Evolutionary conservation across 2,888 invertebrate genomes (phyloP).

Genomic region (Carcina quercana): DNA sequence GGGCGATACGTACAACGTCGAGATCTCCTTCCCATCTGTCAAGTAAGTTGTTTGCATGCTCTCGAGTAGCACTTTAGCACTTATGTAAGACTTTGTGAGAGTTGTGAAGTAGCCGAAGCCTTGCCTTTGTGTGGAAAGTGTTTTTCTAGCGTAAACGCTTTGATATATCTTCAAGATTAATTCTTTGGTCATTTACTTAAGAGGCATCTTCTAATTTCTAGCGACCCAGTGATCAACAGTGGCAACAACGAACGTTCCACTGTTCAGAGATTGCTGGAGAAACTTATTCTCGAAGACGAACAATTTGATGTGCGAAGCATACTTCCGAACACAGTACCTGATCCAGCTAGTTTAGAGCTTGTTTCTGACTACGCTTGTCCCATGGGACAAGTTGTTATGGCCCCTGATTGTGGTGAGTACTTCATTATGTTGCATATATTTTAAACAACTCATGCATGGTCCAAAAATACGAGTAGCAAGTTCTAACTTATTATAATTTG

Average conservation of each 20-base stretch:
- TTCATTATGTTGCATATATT: neutral
- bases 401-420: constrained; percentile 88
- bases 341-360: constrained; percentile 90
- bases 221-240: constrained; percentile 91
- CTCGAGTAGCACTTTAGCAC: constrained; percentile 33
- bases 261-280: constrained; percentile 89
- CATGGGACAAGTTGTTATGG: constrained; percentile 93
- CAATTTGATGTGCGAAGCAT: constrained; percentile 95
- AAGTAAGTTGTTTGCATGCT: constrained; percentile 81
- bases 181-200: too few species aligned
- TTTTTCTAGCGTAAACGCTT: too few species aligned
- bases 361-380: constrained; percentile 95
- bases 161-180: too few species aligned
- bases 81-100: too few species aligned
- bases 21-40: constrained; percentile 93
- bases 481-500: neutral
- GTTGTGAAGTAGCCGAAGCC: too few species aligned
- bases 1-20: constrained; percentile 92
- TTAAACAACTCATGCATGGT: neutral
- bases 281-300: constrained; percentile 93
- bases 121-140: too few species aligned
- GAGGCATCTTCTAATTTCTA: too few species aligned
- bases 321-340: constrained; percentile 94
- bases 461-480: neutral
- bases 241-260: constrained; percentile 91